A percentile compares a stretch with the other conserved stretches of the same genome.
Evolutionary conservation across 2,113 vertebrate species (phyloP).

Genomic region (Tragelaphus scriptus): DNA sequence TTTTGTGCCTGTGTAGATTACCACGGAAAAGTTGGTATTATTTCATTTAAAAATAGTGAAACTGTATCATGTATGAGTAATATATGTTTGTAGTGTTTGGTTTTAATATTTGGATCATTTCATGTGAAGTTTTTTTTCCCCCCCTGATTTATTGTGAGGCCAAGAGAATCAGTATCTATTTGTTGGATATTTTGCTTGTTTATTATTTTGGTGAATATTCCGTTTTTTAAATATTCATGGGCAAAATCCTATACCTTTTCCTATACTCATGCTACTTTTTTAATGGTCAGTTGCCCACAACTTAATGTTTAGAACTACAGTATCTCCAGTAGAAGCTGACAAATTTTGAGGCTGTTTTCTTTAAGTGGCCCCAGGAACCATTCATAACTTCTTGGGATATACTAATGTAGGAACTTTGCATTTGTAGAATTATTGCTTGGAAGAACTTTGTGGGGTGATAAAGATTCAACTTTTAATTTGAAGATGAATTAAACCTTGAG

Average conservation of each 20-base stretch:
- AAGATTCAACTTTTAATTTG: background rate
- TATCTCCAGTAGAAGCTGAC: background rate
- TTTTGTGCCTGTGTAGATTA: background rate
- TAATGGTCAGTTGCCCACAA: background rate
- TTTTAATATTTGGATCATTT: background rate
- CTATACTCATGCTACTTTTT: background rate
- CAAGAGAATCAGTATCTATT: background rate
- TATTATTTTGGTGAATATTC: background rate
- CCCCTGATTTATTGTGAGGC: background rate
- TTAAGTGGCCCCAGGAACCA: background rate
- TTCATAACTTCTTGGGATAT: background rate
- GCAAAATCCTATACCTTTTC: background rate
- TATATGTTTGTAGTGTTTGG: background rate
- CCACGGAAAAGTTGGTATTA: background rate
- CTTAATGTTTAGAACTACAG: background rate
- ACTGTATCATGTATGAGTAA: background rate
- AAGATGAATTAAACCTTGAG: background rate
- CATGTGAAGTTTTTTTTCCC: accelerated
- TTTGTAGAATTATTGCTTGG: background rate
- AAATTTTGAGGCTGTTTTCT: background rate
- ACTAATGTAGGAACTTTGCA: background rate
- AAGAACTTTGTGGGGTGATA: background rate
- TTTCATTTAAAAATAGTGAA: background rate
- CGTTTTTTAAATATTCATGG: background rate
- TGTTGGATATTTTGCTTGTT: background rate